phyloP scores from a whole-genome alignment of 2,888 invertebrate genomes.

The Thelaira solivaga region DNA sequence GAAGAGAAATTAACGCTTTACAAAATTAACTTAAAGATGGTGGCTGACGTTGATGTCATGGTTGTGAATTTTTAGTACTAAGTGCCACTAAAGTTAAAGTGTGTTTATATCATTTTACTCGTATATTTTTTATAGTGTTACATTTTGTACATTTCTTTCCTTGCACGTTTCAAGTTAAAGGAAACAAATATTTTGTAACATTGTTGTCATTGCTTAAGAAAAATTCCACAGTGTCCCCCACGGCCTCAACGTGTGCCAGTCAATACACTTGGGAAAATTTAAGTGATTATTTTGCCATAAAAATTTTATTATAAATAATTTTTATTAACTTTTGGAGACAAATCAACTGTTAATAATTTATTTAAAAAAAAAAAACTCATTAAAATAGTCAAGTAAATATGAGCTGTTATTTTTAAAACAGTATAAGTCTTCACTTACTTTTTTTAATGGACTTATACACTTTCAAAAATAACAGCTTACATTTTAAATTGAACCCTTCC shows the following conservation, averaged over 20 bases:
- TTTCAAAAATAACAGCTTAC: too few relatives aligned
- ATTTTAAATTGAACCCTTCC: too few relatives aligned
- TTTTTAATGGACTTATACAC: too few relatives aligned
- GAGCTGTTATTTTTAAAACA: too few relatives aligned
- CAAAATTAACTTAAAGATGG: conserved; percentile 33
- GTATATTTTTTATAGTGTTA: neutral
- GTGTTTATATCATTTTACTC: conserved; percentile 1
- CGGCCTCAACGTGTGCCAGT: neutral
- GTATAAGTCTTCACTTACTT: too few relatives aligned
- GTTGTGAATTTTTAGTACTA: neutral
- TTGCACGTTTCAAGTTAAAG: neutral
- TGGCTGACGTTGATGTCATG: conserved; percentile 3
- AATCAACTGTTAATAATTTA: neutral
- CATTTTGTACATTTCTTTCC: neutral
- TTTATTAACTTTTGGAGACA: neutral
- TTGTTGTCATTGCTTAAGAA: conserved; percentile 10
- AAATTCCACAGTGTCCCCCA: neutral
- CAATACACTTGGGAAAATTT: conserved; percentile 20
- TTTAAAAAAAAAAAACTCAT: neutral
- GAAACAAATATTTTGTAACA: neutral
- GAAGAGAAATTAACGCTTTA: conserved; percentile 38
- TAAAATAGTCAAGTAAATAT: too few relatives aligned
- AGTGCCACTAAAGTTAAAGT: conserved; percentile 6
- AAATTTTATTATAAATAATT: neutral
- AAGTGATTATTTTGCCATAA: neutral